Percentiles rank a stretch among this genome's conserved stretches.
Conservation (phyloP, 1,140 invertebrate species). For the Drosophila albomicans region DNA sequence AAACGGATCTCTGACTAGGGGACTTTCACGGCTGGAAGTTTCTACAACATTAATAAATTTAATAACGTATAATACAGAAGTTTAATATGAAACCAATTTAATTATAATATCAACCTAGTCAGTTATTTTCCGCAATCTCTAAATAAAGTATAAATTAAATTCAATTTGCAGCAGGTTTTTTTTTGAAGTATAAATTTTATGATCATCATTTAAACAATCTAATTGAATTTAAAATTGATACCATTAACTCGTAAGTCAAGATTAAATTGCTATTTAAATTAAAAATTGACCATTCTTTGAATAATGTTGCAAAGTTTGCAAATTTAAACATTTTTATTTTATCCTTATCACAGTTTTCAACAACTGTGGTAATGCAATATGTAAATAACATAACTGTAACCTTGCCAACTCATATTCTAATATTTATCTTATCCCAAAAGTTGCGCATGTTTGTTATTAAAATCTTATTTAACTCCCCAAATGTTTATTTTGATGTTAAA, state of each 20-base stretch:
- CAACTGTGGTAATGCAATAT: background rate
- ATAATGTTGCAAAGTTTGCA: too few relatives aligned
- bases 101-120: background rate
- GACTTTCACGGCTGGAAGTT: constrained; percentile 1
- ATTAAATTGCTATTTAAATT: too few relatives aligned
- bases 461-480: constrained; percentile 19
- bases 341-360: background rate
- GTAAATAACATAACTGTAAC: constrained; percentile 22
- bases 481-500: constrained; percentile 38
- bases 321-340: too few relatives aligned
- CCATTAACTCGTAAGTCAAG: too few relatives aligned
- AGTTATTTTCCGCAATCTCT: background rate
- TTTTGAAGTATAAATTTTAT: background rate
- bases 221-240: too few relatives aligned
- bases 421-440: constrained; percentile 3
- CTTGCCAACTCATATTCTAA: background rate
- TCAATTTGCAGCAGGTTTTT: background rate
- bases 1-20: background rate
- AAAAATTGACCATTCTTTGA: too few relatives aligned
- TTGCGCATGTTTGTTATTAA: constrained; percentile 33
- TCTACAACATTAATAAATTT: background rate
- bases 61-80: background rate
- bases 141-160: background rate
- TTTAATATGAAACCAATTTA: background rate
- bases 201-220: background rate